Evolutionary conservation across 2,113 vertebrate genomes (phyloP), one percentile per base, ranked within the genome.

Genomic region (Astatotilapia flaviijosephi): DNA sequence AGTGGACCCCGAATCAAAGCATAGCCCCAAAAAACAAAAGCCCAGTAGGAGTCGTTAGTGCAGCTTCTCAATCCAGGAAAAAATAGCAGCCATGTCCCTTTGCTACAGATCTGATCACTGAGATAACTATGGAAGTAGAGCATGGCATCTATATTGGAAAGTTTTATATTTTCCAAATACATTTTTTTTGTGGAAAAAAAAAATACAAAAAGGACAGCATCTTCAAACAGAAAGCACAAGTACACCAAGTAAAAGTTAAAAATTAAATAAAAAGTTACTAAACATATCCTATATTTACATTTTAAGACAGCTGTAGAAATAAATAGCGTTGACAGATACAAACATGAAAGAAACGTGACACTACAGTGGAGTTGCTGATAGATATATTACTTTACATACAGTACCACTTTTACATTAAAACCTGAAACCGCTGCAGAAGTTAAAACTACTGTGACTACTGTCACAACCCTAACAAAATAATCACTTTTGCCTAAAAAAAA

Each of bases 301-400:
- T 93, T 85, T 82, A 83, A 87, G 77, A 89, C 80, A 91, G 28
- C 10, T 51, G 49, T 86, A 55, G 10, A 53, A 87, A 92, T 91
- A 93, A 91, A 93, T 89, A 91, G n/a, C n/a, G 12, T 19, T 58
- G 37, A 79, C 21, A 70, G 45, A 83, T 90, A 86, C 19, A 86
- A 80, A 92, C 42, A 58, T 23, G 56, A 51, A 49, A 83, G 21
- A 88, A 37, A 84, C 21, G 60, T 88, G 87, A 91, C 86, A 81
- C 70, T 83, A 88, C 45, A 86, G 21, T 31, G 28, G 53, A 53
- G 26, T 23, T 77, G 88, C 88, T 87, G 77, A 42, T 87, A 70
- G 33, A 70, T 42, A 58, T 60, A 45, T 83, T 49, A 83, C 11
- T 88, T 77, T 81, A 91, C 70, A 79, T 83, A 86, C 21, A 86